phyloP scores from a whole-genome alignment of 2,888 invertebrate species.

The Escarpia spicata region DNA sequence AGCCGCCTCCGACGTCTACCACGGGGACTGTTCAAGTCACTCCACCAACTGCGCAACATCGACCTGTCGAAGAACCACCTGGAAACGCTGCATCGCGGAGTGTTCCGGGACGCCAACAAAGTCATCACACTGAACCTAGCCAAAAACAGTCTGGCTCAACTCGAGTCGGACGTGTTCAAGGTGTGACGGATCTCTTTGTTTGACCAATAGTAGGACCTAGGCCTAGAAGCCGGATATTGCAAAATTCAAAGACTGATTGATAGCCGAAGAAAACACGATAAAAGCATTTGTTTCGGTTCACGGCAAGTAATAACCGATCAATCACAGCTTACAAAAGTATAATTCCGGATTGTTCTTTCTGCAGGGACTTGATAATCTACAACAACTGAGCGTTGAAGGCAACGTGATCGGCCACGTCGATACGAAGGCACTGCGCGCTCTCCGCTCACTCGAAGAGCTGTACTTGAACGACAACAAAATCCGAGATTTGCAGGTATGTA shows the following conservation, averaged over 20 bases:
- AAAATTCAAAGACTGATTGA: neutral
- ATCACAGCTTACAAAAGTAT: neutral
- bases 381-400: slow-evolving; percentile 30
- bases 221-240: neutral
- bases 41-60: slow-evolving; percentile 33
- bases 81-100: slow-evolving; percentile 22
- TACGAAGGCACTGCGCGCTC: slow-evolving; percentile 37
- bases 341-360: neutral
- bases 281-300: neutral
- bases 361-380: slow-evolving; percentile 35
- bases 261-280: neutral
- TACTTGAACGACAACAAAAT: slow-evolving; percentile 39
- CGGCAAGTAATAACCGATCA: neutral
- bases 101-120: slow-evolving; percentile 37
- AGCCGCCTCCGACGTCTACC: slow-evolving; percentile 36
- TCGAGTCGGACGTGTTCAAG: slow-evolving; percentile 36
- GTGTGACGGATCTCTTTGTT: neutral
- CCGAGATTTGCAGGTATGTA: slow-evolving; percentile 38
- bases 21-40: slow-evolving; percentile 36
- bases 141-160: slow-evolving; percentile 31
- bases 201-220: no score
- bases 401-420: slow-evolving; percentile 39
- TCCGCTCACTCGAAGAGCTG: slow-evolving; percentile 34
- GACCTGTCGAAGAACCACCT: slow-evolving; percentile 35
- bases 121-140: slow-evolving; percentile 34